Conservation (phyloP, 64 coral and sea anemone species). For the Montipora foliosa region DNA sequence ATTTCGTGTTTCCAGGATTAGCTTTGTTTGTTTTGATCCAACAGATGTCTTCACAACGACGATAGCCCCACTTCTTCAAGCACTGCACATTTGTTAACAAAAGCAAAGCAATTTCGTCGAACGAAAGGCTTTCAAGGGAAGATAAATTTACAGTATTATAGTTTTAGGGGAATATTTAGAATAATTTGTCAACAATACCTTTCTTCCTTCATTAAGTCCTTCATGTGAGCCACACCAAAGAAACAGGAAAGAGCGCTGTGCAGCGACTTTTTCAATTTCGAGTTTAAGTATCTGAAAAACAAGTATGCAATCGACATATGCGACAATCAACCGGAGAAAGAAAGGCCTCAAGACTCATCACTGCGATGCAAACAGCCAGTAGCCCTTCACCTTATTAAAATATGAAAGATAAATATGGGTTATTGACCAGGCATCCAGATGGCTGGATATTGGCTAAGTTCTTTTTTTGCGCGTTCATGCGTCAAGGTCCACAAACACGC, state of each 20-base stretch:
- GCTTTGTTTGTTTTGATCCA: slow-evolving; percentile 99
- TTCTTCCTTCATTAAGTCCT: slow-evolving; percentile 94
- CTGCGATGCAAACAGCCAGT: too few relatives aligned
- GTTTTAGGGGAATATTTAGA: background rate
- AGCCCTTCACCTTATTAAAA: too few relatives aligned
- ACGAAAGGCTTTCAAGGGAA: background rate
- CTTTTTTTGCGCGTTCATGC: too few relatives aligned
- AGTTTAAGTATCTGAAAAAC: slow-evolving; percentile 87
- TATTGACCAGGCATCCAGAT: too few relatives aligned
- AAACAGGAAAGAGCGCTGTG: slow-evolving; percentile 95
- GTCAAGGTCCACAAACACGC: too few relatives aligned
- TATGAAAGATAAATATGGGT: too few relatives aligned
- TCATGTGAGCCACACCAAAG: slow-evolving; percentile 99
- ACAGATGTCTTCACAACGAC: slow-evolving; percentile 99
- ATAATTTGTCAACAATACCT: slow-evolving; percentile 50
- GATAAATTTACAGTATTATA: too few relatives aligned
- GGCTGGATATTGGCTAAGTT: too few relatives aligned
- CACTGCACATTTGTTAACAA: slow-evolving; percentile 50
- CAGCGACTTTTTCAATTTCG: slow-evolving; percentile 93
- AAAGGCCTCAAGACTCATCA: too few relatives aligned
- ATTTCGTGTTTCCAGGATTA: slow-evolving; percentile 96
- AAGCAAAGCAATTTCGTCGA: background rate
- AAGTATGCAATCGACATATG: background rate
- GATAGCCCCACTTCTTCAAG: slow-evolving; percentile 92
- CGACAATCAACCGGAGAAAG: too few relatives aligned